Evolutionary conservation across 2,113 vertebrate genomes (phyloP).

Genomic region (Sinocyclocheilus anophthalmus): DNA sequence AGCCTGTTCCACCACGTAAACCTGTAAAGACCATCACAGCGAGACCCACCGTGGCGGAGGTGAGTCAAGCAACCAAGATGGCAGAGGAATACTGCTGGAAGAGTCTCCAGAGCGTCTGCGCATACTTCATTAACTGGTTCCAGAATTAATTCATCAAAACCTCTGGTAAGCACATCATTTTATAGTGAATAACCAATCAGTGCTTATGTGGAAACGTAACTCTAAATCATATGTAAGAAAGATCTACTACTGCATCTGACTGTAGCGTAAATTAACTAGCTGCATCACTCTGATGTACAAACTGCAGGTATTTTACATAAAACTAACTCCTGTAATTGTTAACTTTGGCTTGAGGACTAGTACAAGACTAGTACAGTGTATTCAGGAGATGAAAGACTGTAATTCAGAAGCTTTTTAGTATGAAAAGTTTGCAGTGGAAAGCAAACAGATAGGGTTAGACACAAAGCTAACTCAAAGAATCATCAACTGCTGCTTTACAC

Average conservation of each 20-base stretch:
- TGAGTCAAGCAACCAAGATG: slow-evolving; percentile 71
- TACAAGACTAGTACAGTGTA: neutral
- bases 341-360: neutral
- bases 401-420: neutral
- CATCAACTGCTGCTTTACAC: neutral
- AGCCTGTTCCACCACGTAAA: slow-evolving; percentile 62
- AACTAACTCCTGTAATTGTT: neutral
- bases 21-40: slow-evolving; percentile 64
- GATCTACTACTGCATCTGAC: neutral
- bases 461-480: neutral
- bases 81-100: slow-evolving; percentile 83
- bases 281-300: neutral
- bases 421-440: neutral
- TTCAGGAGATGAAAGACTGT: neutral
- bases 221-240: neutral
- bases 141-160: slow-evolving; percentile 72
- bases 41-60: slow-evolving; percentile 62
- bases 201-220: neutral
- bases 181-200: neutral
- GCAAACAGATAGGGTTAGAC: neutral
- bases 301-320: neutral
- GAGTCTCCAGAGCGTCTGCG: slow-evolving; percentile 79
- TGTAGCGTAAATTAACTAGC: neutral
- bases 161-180: slow-evolving; percentile 23
- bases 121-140: slow-evolving; percentile 81